Evolutionary conservation across 1,140 invertebrate genomes (phyloP).

Genomic region (Drosophila serrata): DNA sequence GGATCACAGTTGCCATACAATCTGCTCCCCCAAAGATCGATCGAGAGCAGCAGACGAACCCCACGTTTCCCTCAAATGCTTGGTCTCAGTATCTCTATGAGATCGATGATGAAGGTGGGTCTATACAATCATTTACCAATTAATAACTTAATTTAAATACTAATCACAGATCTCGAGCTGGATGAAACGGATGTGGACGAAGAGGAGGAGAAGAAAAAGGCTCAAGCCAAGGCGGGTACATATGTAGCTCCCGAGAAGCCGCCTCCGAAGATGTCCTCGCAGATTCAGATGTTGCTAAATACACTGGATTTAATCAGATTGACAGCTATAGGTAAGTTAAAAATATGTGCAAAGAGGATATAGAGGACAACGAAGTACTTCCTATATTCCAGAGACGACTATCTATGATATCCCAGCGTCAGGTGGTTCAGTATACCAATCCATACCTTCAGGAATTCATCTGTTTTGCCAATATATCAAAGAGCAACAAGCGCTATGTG

Average conservation of each 20-base stretch:
- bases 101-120: constrained; percentile 76
- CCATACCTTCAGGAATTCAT: constrained; percentile 78
- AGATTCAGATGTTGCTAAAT: constrained; percentile 71
- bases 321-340: constrained; percentile 77
- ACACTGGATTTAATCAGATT: constrained; percentile 82
- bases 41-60: constrained; percentile 88
- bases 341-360: not conserved
- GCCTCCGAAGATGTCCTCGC: constrained; percentile 62
- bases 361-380: not conserved
- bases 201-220: constrained; percentile 52
- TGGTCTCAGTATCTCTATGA: constrained; percentile 89
- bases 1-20: constrained; percentile 87
- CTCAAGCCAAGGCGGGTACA: constrained; percentile 15
- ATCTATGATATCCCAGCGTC: constrained; percentile 63
- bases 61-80: constrained; percentile 88
- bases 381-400: constrained; percentile 66
- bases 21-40: constrained; percentile 85
- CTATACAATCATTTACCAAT: not conserved
- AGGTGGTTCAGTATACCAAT: constrained; percentile 67
- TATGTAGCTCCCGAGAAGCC: constrained; percentile 37
- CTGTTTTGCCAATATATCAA: constrained; percentile 83
- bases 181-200: constrained; percentile 74
- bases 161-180: constrained; percentile 57
- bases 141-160: not conserved
- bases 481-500: constrained; percentile 86